Evolutionary conservation across 1,140 invertebrate species (phyloP).

Genomic region (Schmidtea mediterranea): DNA sequence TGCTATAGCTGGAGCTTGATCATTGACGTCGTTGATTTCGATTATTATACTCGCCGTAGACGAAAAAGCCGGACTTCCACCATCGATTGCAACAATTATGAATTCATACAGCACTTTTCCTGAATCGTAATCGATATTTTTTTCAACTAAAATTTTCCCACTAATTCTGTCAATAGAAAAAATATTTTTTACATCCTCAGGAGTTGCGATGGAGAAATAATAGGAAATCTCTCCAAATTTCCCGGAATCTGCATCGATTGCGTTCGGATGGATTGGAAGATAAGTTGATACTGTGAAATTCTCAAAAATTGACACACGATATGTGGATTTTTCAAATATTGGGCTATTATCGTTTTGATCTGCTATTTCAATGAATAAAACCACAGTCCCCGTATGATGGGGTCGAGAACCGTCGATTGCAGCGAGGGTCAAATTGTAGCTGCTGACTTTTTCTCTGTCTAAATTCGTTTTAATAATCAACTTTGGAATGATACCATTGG

Average conservation of each 20-base stretch:
- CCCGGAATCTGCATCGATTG: not conserved
- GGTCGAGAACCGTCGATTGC: not conserved
- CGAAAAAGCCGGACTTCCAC: not conserved
- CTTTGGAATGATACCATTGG: not conserved
- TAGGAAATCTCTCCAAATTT: not conserved
- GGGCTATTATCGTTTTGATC: conserved; percentile 3
- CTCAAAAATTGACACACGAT: not conserved
- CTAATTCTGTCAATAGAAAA: not conserved
- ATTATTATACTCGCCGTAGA: not conserved
- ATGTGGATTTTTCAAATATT: not conserved
- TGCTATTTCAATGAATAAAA: not conserved
- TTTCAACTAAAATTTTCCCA: not conserved
- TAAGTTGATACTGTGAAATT: not conserved
- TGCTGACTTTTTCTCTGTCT: not conserved
- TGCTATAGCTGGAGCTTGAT: not conserved
- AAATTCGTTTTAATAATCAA: not conserved
- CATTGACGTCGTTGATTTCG: not conserved
- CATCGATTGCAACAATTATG: not conserved
- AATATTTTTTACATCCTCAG: not conserved
- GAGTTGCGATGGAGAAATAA: not conserved
- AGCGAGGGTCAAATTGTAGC: not conserved
- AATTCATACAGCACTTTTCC: not conserved
- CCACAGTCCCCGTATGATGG: not conserved
- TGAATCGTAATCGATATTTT: conserved; percentile 1
- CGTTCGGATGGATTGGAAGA: not conserved